A percentile compares a stretch with the other conserved stretches of the same genome.
These are phyloP conservation scores for Falcaria lacertinaria DNA, from an alignment of 2,888 invertebrate species.

Conservation along the genomic window DNA sequence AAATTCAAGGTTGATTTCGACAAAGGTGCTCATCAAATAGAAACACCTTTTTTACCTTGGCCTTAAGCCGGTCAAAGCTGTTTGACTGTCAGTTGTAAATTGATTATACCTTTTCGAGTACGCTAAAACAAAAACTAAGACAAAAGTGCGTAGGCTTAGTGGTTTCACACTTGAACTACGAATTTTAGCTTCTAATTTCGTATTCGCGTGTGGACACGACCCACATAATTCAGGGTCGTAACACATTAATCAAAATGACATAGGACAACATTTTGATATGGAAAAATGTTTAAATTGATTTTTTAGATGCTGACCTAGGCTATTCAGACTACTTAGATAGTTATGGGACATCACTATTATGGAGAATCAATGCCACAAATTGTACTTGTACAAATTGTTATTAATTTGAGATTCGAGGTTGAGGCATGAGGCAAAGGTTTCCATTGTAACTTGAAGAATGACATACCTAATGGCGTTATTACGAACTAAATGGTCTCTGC, in stretches of 20 bases:
- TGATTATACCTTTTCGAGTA: not conserved
- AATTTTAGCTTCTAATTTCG: slow-evolving; percentile 4
- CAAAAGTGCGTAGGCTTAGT: not conserved
- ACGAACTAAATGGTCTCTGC: no score
- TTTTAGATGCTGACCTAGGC: no score
- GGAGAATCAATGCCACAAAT: no score
- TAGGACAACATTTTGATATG: not conserved
- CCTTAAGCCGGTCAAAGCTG: not conserved
- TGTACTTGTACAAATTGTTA: no score
- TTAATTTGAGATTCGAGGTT: no score
- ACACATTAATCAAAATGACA: slow-evolving; percentile 7
- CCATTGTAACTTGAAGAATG: no score
- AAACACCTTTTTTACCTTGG: not conserved
- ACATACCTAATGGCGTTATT: no score
- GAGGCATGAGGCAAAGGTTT: no score
- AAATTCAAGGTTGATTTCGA: not conserved
- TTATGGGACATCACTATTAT: no score
- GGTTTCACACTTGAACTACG: not conserved
- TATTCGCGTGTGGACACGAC: slow-evolving; percentile 15
- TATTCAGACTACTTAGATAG: no score
- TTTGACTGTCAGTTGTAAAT: not conserved
- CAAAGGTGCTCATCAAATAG: not conserved
- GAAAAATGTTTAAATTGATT: no score
- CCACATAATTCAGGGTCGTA: slow-evolving; percentile 13
- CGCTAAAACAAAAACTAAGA: not conserved